Percentiles rank a stretch among this genome's conserved stretches.
Evolutionary conservation across 1,140 invertebrate genomes (phyloP).

Genomic region (Eufriesea mexicana): DNA sequence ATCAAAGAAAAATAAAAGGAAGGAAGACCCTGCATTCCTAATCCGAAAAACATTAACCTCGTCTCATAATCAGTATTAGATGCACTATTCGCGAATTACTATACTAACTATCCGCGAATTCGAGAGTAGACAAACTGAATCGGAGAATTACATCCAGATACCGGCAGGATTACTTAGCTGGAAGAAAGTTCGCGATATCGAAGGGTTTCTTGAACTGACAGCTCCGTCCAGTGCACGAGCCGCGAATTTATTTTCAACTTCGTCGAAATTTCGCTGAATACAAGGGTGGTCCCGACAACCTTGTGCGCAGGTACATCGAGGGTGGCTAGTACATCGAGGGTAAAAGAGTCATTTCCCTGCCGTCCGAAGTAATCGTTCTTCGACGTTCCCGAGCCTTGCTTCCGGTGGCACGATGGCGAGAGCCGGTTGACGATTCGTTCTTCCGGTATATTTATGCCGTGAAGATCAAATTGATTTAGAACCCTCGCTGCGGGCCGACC

Average conservation of each 20-base stretch:
- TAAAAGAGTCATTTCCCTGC: background rate
- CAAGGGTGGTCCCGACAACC: background rate
- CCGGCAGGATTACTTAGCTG: background rate
- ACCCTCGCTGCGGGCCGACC: conserved; percentile 24
- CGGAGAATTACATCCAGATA: background rate
- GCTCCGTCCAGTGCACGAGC: background rate
- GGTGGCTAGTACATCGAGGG: no score
- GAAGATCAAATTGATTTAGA: conserved; percentile 55
- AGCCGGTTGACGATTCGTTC: conserved; percentile 17
- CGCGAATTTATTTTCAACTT: background rate
- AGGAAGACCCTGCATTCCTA: no score
- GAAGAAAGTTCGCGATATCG: background rate
- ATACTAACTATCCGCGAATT: no score
- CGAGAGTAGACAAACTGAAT: no score
- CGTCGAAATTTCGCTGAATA: background rate
- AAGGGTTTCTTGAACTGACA: background rate
- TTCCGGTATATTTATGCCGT: conserved; percentile 36
- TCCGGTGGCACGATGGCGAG: conserved; percentile 7
- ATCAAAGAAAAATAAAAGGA: no score
- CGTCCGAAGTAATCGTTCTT: background rate
- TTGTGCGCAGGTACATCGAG: no score
- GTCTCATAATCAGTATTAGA: no score
- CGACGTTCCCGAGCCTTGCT: background rate
- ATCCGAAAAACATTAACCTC: no score
- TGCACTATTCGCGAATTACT: no score